A percentile compares a stretch with the other conserved stretches of the same genome.
phyloP scores from a whole-genome alignment of 2,113 vertebrate species.

The Sitta europaea region DNA sequence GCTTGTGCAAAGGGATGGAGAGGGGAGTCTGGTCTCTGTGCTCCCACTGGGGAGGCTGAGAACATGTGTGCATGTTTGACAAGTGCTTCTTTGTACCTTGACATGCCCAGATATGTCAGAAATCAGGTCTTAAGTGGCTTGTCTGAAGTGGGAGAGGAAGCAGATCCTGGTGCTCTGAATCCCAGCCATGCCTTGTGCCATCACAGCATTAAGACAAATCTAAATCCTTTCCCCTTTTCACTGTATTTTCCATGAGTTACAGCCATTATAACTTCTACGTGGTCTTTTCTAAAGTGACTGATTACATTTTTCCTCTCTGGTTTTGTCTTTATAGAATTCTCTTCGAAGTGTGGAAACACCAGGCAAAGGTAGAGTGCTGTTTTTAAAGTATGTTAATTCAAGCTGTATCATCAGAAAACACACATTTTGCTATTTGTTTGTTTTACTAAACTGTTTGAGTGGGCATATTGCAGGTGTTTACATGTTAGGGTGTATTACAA shows the following conservation, averaged over 20 bases:
- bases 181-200: neutral
- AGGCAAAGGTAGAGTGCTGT: constrained; percentile 14
- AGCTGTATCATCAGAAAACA: neutral
- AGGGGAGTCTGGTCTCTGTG: neutral
- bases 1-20: neutral
- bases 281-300: neutral
- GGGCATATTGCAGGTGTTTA: neutral
- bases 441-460: neutral
- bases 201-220: neutral
- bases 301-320: neutral
- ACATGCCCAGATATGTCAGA: neutral
- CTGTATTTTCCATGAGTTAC: neutral
- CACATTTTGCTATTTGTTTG: neutral
- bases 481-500: neutral
- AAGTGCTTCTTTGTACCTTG: neutral
- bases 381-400: neutral
- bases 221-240: neutral
- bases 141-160: neutral
- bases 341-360: neutral
- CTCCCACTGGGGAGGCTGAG: neutral
- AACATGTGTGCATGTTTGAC: accelerated
- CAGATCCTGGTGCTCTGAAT: neutral
- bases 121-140: neutral
- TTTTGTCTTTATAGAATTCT: constrained; percentile 4
- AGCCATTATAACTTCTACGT: neutral